Evolutionary conservation across 2,113 vertebrate species (phyloP), one percentile per base, ranked within the genome.

Genomic region (Dicerorhinus sumatrensis): DNA sequence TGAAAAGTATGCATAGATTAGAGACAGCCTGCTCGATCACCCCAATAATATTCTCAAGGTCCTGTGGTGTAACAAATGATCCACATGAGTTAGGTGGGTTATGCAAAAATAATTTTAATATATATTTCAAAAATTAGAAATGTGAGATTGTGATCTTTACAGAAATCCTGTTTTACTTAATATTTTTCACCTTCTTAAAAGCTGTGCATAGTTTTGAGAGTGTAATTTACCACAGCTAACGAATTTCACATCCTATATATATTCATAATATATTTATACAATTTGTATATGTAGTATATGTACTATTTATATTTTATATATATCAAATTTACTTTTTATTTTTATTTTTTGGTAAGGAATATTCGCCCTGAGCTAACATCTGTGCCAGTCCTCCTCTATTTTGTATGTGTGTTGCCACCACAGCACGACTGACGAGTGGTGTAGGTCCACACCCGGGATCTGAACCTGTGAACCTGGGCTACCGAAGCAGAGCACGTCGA

Each of bases 101-200:
- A 25, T 67, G 12, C 25, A 82, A 72, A 97, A 95, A 72, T 75
- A 87, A 86, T 86, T 77, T 72, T 20, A 93, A 72, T 73, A 39
- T 21, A 18, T 91, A 46, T 60, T 33, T 95, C 23, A 95, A 80
- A 86, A 69, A 54, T 79, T 27, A 54, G 16, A 89, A 96, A 77
- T 86, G 56, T 91, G 67, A 72, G 58, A 91, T 65, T 39, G 14
- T 84, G 27, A 80, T 62, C 21, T 94, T n/a, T 39, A 39, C 2
- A 70, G 8, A 92, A 89, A 60, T 85, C 4, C 2, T 85, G 23
- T 76, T 92, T 80, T 84, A 54, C 2, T 94, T 94, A 39, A 67
- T 80, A 39, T 60, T 72, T 85, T 95, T 92, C 36, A 58, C 17
- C 20, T 65, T 73, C 56, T 36, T 46, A 91, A 94, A 83, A 70